Conservation (phyloP, 2,888 invertebrate genomes). For the Carabus problematicus region DNA sequence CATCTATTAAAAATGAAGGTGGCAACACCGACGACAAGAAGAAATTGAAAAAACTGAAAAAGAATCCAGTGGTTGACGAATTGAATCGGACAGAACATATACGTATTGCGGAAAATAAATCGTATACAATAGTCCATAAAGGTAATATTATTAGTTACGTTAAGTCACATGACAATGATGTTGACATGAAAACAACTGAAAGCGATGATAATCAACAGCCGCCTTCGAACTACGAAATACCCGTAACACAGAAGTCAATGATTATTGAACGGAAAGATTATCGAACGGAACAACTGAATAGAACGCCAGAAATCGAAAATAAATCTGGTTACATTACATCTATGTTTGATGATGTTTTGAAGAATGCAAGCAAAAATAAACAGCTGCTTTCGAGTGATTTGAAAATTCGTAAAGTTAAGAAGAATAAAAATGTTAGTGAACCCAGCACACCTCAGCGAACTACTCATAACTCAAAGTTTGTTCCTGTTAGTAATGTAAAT, state of each 20-base stretch:
- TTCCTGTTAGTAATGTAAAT: not conserved
- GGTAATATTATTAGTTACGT: constrained; percentile 31
- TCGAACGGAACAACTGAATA: not conserved
- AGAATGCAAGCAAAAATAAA: not conserved
- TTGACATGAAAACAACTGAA: constrained; percentile 34
- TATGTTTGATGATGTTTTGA: constrained; percentile 5
- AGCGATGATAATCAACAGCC: constrained; percentile 40
- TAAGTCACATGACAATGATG: constrained; percentile 39
- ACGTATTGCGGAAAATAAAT: constrained; percentile 33
- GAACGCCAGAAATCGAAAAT: not conserved
- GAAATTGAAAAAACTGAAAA: constrained; percentile 12
- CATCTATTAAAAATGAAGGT: constrained; percentile 8
- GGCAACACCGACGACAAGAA: not conserved
- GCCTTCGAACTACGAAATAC: not conserved
- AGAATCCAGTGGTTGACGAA: constrained; percentile 22
- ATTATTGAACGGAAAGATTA: constrained; percentile 35
- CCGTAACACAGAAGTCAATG: constrained; percentile 19
- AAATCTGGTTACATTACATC: not conserved
- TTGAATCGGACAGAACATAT: constrained; percentile 32
- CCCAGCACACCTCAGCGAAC: not conserved
- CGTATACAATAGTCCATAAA: constrained; percentile 33
- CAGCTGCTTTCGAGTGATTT: not conserved
- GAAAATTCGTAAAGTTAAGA: not conserved
- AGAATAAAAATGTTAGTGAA: not conserved
- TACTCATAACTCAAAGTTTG: not conserved